Percentiles rank a stretch among this genome's conserved stretches.
Conservation (phyloP, 2,888 invertebrate genomes). For the Polydrusus cervinus region DNA sequence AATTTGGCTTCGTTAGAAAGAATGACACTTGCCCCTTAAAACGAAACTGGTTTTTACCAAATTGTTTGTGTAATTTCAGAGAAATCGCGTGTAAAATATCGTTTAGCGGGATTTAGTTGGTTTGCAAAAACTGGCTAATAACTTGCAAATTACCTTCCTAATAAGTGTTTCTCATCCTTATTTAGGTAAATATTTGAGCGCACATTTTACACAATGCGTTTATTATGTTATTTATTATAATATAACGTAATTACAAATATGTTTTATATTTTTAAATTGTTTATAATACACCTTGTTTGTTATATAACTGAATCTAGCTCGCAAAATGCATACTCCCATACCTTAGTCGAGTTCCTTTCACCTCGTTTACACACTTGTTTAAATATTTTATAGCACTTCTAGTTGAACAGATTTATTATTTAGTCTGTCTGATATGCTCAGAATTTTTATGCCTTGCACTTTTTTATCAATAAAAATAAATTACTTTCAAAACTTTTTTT, state of each 20-base stretch:
- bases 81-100: too few species aligned
- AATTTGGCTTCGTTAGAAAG: too few species aligned
- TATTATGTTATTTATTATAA: slow-evolving; percentile 10
- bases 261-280: slow-evolving; percentile 21
- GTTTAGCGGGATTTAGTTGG: too few species aligned
- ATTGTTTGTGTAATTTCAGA: too few species aligned
- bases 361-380: slow-evolving; percentile 33
- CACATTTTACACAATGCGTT: neutral
- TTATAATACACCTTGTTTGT: slow-evolving; percentile 37
- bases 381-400: slow-evolving; percentile 18
- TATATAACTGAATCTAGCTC: slow-evolving; percentile 36
- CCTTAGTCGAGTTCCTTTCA: slow-evolving; percentile 33
- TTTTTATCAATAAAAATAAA: neutral
- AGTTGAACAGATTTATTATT: neutral
- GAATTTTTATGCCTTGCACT: neutral
- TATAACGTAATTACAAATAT: slow-evolving; percentile 18
- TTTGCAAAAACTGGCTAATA: neutral
- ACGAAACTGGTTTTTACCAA: too few species aligned
- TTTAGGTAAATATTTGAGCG: neutral
- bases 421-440: neutral
- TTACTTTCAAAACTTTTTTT: neutral
- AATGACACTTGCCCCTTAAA: too few species aligned
- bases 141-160: neutral
- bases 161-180: neutral
- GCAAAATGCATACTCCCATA: slow-evolving; percentile 32